Conservation (phyloP, 1,140 invertebrate species). For the Pseudoatta argentina region DNA sequence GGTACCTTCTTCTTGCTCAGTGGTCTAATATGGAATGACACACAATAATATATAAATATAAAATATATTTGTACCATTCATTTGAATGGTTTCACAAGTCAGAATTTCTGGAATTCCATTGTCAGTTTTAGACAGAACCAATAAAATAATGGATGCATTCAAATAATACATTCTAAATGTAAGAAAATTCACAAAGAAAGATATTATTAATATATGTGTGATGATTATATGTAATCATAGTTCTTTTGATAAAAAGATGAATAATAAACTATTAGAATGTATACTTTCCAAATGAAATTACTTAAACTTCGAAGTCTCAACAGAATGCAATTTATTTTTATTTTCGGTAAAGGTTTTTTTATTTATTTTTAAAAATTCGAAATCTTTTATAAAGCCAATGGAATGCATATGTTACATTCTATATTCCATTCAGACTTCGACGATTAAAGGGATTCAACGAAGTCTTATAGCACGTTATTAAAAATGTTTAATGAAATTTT, state of each 20-base stretch:
- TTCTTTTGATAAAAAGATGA: constrained; percentile 1
- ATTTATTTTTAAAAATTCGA: neutral
- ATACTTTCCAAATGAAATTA: neutral
- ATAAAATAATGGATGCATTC: constrained; percentile 19
- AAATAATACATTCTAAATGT: constrained; percentile 28
- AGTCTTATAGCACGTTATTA: constrained; percentile 50
- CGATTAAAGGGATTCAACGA: constrained; percentile 38
- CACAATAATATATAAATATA: constrained; percentile 54
- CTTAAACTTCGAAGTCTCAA: constrained; percentile 25
- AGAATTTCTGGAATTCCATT: constrained; percentile 18
- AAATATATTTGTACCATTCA: neutral
- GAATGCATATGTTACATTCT: neutral
- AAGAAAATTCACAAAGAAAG: constrained; percentile 10
- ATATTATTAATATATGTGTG: constrained; percentile 18
- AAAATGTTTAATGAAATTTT: constrained; percentile 43
- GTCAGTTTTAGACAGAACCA: constrained; percentile 11
- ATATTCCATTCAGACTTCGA: constrained; percentile 41
- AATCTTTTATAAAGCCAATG: neutral
- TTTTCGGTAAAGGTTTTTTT: too few relatives aligned
- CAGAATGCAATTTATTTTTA: constrained; percentile 4
- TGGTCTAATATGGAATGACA: constrained; percentile 64
- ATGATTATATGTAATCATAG: neutral
- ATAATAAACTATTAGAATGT: neutral
- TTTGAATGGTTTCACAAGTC: neutral
- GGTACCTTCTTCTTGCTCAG: constrained; percentile 81